A percentile compares a stretch with the other conserved stretches of the same genome.
phyloP scores from a whole-genome alignment of 1,140 invertebrate species.

The Philopotamus ludificatus region DNA sequence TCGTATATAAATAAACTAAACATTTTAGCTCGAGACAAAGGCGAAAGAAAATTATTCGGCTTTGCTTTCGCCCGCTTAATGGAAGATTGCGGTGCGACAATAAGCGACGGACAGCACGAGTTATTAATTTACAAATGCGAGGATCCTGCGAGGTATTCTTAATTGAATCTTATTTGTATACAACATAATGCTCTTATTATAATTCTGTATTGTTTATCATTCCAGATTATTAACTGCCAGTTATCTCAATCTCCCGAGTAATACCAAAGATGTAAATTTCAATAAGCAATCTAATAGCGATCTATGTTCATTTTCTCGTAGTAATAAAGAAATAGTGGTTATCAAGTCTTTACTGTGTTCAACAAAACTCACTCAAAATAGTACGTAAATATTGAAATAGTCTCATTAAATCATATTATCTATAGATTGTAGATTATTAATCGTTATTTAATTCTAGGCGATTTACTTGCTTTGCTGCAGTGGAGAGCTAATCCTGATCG shows the following conservation, averaged over 20 bases:
- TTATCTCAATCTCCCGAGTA: slow-evolving; percentile 74
- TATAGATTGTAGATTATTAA: slow-evolving; percentile 14
- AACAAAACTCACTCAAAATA: slow-evolving; percentile 93
- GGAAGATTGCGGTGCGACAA: slow-evolving; percentile 84
- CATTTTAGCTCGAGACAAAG: slow-evolving; percentile 77
- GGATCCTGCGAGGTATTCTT: slow-evolving; percentile 67
- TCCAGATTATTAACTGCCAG: slow-evolving; percentile 66
- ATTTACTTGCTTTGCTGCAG: slow-evolving; percentile 83
- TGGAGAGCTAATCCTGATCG: slow-evolving; percentile 86
- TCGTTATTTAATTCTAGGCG: slow-evolving; percentile 57
- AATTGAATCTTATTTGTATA: background rate
- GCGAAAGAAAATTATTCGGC: slow-evolving; percentile 88
- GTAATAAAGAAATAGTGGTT: slow-evolving; percentile 80
- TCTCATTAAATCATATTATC: slow-evolving; percentile 18
- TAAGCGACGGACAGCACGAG: slow-evolving; percentile 83
- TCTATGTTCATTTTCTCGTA: slow-evolving; percentile 70
- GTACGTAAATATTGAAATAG: slow-evolving; percentile 57
- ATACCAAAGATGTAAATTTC: slow-evolving; percentile 65
- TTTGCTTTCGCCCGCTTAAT: slow-evolving; percentile 90
- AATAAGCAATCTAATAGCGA: slow-evolving; percentile 66
- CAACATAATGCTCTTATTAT: background rate
- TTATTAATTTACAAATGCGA: slow-evolving; percentile 92
- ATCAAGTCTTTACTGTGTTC: slow-evolving; percentile 86
- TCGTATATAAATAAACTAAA: background rate
- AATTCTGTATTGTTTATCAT: slow-evolving; percentile 1